Conservation (phyloP, 2,888 invertebrate species). For the Tuta absoluta region DNA sequence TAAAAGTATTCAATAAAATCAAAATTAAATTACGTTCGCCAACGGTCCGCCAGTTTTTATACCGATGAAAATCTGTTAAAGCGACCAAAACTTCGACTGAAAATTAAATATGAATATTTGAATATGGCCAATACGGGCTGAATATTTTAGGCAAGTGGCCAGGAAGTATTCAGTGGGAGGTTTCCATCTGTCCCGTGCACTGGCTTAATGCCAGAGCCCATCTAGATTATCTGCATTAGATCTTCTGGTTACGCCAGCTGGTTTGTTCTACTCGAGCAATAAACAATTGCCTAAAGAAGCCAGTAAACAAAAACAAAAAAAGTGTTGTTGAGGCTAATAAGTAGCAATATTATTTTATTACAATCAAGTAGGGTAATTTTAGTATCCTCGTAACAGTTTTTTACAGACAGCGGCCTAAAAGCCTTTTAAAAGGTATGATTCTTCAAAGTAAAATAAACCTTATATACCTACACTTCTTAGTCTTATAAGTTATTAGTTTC, state of each 20-base stretch:
- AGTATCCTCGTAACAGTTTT: too few relatives aligned
- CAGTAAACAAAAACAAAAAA: not conserved
- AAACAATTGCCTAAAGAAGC: not conserved
- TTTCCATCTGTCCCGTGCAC: slow-evolving; percentile 17
- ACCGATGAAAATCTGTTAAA: slow-evolving; percentile 13
- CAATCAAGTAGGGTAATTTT: too few relatives aligned
- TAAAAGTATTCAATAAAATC: not conserved
- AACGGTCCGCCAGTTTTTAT: slow-evolving; percentile 30
- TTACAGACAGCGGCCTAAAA: too few relatives aligned
- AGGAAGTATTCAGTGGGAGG: slow-evolving; percentile 19
- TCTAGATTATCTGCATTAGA: slow-evolving; percentile 22
- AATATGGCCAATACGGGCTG: slow-evolving; percentile 15
- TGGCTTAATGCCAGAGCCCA: slow-evolving; percentile 11
- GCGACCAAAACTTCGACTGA: slow-evolving; percentile 30
- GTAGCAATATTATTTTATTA: too few relatives aligned
- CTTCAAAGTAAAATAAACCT: too few relatives aligned
- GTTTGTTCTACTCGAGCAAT: not conserved
- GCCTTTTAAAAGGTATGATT: too few relatives aligned
- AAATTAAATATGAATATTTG: slow-evolving; percentile 23
- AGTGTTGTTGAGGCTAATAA: not conserved
- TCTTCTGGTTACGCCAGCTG: slow-evolving; percentile 8
- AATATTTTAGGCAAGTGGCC: slow-evolving; percentile 19
- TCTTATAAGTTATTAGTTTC: too few relatives aligned
- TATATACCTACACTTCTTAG: too few relatives aligned
- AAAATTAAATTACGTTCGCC: slow-evolving; percentile 14